These are phyloP conservation scores for Leucania comma DNA, from an alignment of 2,888 invertebrate genomes.

Conservation along the genomic window DNA sequence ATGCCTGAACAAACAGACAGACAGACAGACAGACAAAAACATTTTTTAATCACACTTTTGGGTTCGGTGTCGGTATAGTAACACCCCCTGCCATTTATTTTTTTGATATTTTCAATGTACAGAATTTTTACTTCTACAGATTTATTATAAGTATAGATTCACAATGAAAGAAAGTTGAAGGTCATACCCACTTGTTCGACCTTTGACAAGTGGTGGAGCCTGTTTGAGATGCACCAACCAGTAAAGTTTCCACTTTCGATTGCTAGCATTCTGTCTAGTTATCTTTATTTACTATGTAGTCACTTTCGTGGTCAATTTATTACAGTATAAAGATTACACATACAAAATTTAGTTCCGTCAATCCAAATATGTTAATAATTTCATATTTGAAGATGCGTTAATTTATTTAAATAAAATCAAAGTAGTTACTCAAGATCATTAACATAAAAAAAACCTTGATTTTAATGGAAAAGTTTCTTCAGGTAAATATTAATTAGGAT, in stretches of 20 bases:
- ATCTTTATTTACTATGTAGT: constrained; percentile 6
- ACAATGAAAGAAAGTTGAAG: constrained; percentile 50
- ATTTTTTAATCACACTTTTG: no score
- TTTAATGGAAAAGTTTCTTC: constrained; percentile 2
- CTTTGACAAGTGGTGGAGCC: constrained; percentile 41
- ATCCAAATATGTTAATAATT: not conserved
- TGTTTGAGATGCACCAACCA: constrained; percentile 24
- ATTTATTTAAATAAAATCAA: constrained; percentile 17
- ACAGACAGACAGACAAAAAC: no score
- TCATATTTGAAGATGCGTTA: not conserved
- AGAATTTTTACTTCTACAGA: no score
- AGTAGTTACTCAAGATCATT: constrained; percentile 13
- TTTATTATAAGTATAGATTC: no score
- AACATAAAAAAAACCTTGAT: constrained; percentile 28
- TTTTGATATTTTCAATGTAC: no score
- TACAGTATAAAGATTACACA: not conserved
- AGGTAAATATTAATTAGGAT: constrained; percentile 9
- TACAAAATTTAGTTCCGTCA: not conserved
- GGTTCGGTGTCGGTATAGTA: no score
- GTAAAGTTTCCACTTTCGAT: constrained; percentile 42
- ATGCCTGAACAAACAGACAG: no score
- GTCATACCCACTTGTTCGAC: constrained; percentile 24
- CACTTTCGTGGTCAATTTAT: not conserved
- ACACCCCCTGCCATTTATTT: no score
- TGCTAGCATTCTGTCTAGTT: constrained; percentile 16